Percentiles rank a stretch among this genome's conserved stretches.
These are phyloP conservation scores for Drosophila lini DNA, from an alignment of 1,140 invertebrate species.

Conservation along the genomic window DNA sequence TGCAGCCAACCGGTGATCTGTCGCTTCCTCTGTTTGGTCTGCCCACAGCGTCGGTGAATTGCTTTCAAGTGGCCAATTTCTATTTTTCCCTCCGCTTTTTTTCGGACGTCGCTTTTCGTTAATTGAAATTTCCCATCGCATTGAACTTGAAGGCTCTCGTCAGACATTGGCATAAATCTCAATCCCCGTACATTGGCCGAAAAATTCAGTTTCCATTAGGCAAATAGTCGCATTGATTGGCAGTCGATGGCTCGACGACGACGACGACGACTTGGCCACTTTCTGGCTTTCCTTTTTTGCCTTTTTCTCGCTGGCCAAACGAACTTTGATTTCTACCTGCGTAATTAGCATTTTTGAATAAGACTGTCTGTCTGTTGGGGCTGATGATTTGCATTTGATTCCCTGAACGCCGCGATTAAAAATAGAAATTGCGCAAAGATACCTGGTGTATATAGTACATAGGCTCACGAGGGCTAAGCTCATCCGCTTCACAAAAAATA, in stretches of 20 bases:
- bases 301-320: slow-evolving; percentile 19
- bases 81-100: slow-evolving; percentile 40
- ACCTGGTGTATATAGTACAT: slow-evolving; percentile 4
- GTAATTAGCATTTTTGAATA: slow-evolving; percentile 55
- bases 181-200: slow-evolving; percentile 41
- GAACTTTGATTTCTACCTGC: slow-evolving; percentile 52
- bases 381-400: slow-evolving; percentile 26
- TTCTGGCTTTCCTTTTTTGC: slow-evolving; percentile 35
- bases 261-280: slow-evolving; percentile 36
- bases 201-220: slow-evolving; percentile 55
- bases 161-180: slow-evolving; percentile 54
- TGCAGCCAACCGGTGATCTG: slow-evolving; percentile 23
- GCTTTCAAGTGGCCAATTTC: slow-evolving; percentile 76
- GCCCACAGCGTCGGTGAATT: slow-evolving; percentile 46
- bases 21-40: slow-evolving; percentile 42
- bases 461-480: neutral
- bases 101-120: slow-evolving; percentile 28
- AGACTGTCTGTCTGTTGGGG: slow-evolving; percentile 13
- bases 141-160: slow-evolving; percentile 68
- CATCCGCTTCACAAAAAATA: slow-evolving; percentile 10
- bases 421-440: slow-evolving; percentile 45
- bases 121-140: slow-evolving; percentile 75
- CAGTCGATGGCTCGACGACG: slow-evolving; percentile 18
- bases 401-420: slow-evolving; percentile 10
- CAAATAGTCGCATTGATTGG: slow-evolving; percentile 51